These are phyloP conservation scores for Protobothrops mucrosquamatus DNA, from an alignment of 2,113 vertebrate genomes.

Conservation along the genomic window DNA sequence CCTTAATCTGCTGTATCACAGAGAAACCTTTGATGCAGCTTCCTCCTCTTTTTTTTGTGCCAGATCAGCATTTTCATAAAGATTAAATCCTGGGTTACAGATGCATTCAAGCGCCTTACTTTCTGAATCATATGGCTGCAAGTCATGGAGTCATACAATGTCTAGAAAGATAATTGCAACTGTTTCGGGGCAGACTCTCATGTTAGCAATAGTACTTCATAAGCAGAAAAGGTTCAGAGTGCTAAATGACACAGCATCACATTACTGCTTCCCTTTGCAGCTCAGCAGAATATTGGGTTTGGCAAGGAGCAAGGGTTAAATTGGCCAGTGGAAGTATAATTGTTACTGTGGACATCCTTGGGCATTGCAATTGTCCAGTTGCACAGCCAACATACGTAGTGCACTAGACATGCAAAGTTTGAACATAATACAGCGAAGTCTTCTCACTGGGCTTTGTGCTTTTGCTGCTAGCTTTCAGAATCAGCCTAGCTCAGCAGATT, in stretches of 20 bases:
- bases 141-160: background rate
- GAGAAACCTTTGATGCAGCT: background rate
- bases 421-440: background rate
- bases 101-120: background rate
- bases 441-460: background rate
- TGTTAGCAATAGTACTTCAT: background rate
- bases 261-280: background rate
- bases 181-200: background rate
- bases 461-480: background rate
- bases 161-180: background rate
- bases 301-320: background rate
- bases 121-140: background rate
- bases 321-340: background rate
- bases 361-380: background rate
- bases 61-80: background rate
- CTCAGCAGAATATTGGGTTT: background rate
- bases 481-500: background rate
- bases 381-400: background rate
- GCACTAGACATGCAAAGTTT: background rate
- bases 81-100: background rate
- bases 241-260: background rate
- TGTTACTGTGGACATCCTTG: background rate
- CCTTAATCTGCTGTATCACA: background rate
- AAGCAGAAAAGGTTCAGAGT: background rate
- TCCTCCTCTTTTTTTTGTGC: background rate